Percentiles rank a stretch among this genome's conserved stretches.
Conservation (phyloP, 2,113 vertebrate species). For the Syngnathus scovelli region DNA sequence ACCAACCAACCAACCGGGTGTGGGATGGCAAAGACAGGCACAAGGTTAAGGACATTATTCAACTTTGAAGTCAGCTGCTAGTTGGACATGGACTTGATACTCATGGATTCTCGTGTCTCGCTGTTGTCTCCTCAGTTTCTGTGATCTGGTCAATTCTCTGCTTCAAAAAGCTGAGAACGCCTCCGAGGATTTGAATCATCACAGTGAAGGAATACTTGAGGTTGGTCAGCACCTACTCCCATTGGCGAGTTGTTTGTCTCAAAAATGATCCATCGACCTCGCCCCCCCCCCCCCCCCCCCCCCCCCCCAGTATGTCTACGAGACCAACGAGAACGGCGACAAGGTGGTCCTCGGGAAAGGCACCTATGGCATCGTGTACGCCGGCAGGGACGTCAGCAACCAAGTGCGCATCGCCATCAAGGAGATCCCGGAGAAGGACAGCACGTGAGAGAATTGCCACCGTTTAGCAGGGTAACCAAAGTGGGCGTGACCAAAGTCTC, state of each 20-base stretch:
- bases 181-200: conserved; percentile 48
- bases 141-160: conserved; percentile 76
- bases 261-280: neutral
- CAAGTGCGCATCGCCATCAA: conserved; percentile 91
- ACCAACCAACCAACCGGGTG: neutral
- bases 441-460: conserved; percentile 67
- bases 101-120: neutral
- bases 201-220: conserved; percentile 71
- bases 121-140: conserved; percentile 73
- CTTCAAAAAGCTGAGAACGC: conserved; percentile 56
- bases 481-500: neutral
- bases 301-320: conserved; percentile 76
- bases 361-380: conserved; percentile 86
- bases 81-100: neutral
- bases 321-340: conserved; percentile 75
- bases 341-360: conserved; percentile 84
- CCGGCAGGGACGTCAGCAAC: conserved; percentile 81
- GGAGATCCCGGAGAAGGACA: conserved; percentile 87
- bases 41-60: neutral
- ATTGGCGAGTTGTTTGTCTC: neutral
- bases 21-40: neutral
- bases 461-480: neutral
- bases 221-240: conserved; percentile 59
- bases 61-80: neutral
- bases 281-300: neutral